Percentiles rank a stretch among this genome's conserved stretches.
These are phyloP conservation scores for Nymphalis c-album DNA, from an alignment of 2,888 invertebrate species.

Conservation along the genomic window DNA sequence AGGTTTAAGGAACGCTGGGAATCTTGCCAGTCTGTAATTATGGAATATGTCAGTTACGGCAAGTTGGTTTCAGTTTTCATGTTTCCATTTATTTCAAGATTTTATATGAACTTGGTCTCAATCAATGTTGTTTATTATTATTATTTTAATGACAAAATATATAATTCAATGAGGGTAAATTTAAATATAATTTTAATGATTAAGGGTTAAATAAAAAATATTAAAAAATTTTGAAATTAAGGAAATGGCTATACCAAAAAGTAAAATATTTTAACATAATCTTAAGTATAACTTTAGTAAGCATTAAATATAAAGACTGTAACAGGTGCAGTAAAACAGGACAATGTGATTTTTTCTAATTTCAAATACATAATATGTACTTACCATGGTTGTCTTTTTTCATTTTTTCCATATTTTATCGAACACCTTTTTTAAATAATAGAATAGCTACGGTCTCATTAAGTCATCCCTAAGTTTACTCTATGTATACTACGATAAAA, in stretches of 20 bases:
- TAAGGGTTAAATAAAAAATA: constrained; percentile 15
- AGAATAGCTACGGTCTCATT: constrained; percentile 30
- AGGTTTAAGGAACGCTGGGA: constrained; percentile 76
- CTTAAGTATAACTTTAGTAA: constrained; percentile 25
- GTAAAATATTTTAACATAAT: constrained; percentile 6
- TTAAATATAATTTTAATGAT: background rate
- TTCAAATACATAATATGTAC: constrained; percentile 38
- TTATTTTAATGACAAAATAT: background rate
- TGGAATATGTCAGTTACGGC: constrained; percentile 14
- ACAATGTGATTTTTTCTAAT: constrained; percentile 30
- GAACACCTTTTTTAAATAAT: constrained; percentile 35
- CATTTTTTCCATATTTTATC: constrained; percentile 30
- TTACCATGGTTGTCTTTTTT: constrained; percentile 38
- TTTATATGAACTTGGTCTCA: background rate
- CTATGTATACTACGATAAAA: constrained; percentile 22
- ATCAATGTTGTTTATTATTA: background rate
- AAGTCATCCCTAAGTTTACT: constrained; percentile 22
- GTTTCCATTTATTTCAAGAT: background rate
- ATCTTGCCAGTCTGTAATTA: constrained; percentile 75
- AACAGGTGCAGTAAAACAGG: constrained; percentile 37
- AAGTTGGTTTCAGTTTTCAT: background rate
- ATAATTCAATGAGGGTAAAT: background rate
- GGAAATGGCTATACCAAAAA: constrained; percentile 4
- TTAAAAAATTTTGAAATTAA: constrained; percentile 12
- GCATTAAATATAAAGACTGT: constrained; percentile 25